Percentiles rank a stretch among this genome's conserved stretches.
Evolutionary conservation across 64 coral and sea anemone genomes (phyloP).

Genomic region (Catalaphyllia jardinei): DNA sequence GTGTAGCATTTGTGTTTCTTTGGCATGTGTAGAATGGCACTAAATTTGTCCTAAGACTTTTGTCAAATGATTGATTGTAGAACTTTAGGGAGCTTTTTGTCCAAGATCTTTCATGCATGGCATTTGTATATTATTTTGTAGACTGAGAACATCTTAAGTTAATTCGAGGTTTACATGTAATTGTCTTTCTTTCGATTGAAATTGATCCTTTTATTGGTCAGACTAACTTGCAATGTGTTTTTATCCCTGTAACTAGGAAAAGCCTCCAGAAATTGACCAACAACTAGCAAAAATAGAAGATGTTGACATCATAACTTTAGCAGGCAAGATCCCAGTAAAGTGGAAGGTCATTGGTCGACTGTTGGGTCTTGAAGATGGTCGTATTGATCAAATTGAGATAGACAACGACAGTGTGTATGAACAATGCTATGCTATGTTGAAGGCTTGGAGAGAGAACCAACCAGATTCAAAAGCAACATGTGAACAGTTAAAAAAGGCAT

Average conservation of each 20-base stretch:
- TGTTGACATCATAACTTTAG: slow-evolving; percentile 4
- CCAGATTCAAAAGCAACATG: slow-evolving; percentile 5
- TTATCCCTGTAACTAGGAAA: not conserved
- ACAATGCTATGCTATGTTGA: slow-evolving; percentile 49
- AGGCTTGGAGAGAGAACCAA: slow-evolving; percentile 20
- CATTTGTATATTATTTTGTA: too few relatives aligned
- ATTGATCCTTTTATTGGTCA: too few relatives aligned
- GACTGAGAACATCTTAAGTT: too few relatives aligned
- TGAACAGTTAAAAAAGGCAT: slow-evolving; percentile 29
- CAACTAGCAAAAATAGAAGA: not conserved
- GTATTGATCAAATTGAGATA: slow-evolving; percentile 28
- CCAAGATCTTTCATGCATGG: too few relatives aligned
- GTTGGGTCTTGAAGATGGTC: slow-evolving; percentile 40
- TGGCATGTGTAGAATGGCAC: too few relatives aligned
- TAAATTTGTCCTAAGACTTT: too few relatives aligned
- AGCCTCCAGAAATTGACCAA: not conserved
- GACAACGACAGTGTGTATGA: slow-evolving; percentile 53
- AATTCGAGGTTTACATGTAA: too few relatives aligned
- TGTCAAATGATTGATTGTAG: too few relatives aligned
- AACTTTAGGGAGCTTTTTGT: too few relatives aligned
- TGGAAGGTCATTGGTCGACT: slow-evolving; percentile 53
- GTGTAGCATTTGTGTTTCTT: too few relatives aligned
- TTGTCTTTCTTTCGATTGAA: too few relatives aligned
- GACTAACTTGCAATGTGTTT: too few relatives aligned
- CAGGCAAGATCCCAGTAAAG: slow-evolving; percentile 10